Base-by-base conservation (phyloP, 1,140 invertebrate genomes). In the Hirudo medicinalis region DNA sequence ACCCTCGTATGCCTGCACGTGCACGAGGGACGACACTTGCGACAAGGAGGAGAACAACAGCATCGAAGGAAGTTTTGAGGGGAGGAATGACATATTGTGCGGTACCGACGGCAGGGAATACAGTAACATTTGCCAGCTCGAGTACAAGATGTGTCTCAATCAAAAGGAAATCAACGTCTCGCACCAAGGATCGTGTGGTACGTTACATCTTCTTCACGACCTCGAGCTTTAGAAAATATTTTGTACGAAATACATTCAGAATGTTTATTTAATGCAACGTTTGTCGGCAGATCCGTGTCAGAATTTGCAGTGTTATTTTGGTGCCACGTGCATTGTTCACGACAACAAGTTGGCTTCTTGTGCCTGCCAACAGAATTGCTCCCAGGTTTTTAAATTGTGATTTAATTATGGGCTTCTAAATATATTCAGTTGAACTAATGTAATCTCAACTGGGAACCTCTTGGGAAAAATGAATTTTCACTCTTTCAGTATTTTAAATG, bases 111-210 rank as follows among this genome's bases (percentile, higher is more conserved):
- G 57, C 29, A 32, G 22, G 29, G 22, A 63, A 20, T 63, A 63
- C 57, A n/a, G 13, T 6, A 63, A 63, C 57, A 19, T n/a, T 8
- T 63, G 57, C 29, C 22, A 63, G 15, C 57, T 63, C 29, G 8
- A 32, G 29, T 25, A 63, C 22, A 63, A 32, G 57, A 22, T 25
- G 57, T 63, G 57, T 20, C 22, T 63, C 29, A 20, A 63, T 25
- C 57, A 63, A 11, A 22, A 32, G 29, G 57, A 63, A 63, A 63
- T 63, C 57, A 63, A 63, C 13, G 57, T 63, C 22, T 25, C 22
- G 2, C 22, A 25, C 11, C 29, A 22, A 25, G 57, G 57, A 63
- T 32, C 29, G 8, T 63, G 57, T 15, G 57, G 57, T 63, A 15
- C 22, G 15, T 63, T n/a, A 19, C 1, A 15, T 63, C 17, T 63